Evolutionary conservation across 1,140 invertebrate genomes (phyloP).

Genomic region (Leptoteleia sp.): DNA sequence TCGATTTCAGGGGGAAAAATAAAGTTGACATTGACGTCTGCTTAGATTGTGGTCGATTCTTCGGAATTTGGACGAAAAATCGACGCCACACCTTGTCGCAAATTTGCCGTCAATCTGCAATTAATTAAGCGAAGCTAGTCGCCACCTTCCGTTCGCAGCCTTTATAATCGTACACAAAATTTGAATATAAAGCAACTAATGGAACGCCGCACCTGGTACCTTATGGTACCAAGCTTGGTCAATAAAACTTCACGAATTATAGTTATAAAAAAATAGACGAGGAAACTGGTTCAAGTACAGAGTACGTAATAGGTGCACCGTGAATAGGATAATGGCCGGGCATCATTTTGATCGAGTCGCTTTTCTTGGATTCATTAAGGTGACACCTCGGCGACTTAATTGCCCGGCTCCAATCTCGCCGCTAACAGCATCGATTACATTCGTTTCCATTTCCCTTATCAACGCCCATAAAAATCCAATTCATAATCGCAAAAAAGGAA

Average conservation of each 20-base stretch:
- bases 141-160: too few species aligned
- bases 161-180: constrained; percentile 44
- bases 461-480: too few species aligned
- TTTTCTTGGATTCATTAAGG: constrained; percentile 15
- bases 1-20: constrained; percentile 43
- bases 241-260: constrained; percentile 53
- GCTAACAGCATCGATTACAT: not conserved
- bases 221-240: constrained; percentile 57
- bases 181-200: constrained; percentile 55
- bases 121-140: too few species aligned
- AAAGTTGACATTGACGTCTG: constrained; percentile 37
- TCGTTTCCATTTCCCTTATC: too few species aligned
- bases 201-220: constrained; percentile 48
- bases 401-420: not conserved
- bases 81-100: constrained; percentile 4
- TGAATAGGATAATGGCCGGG: constrained; percentile 26
- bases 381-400: not conserved
- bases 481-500: too few species aligned
- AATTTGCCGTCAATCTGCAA: constrained; percentile 26
- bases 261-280: constrained; percentile 23
- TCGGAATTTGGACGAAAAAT: constrained; percentile 39
- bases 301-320: constrained; percentile 19
- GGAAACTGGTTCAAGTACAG: constrained; percentile 58
- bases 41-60: constrained; percentile 15
- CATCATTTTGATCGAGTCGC: constrained; percentile 3